These are phyloP conservation scores for Orgyia antiqua DNA, from an alignment of 2,888 invertebrate species.

Conservation along the genomic window DNA sequence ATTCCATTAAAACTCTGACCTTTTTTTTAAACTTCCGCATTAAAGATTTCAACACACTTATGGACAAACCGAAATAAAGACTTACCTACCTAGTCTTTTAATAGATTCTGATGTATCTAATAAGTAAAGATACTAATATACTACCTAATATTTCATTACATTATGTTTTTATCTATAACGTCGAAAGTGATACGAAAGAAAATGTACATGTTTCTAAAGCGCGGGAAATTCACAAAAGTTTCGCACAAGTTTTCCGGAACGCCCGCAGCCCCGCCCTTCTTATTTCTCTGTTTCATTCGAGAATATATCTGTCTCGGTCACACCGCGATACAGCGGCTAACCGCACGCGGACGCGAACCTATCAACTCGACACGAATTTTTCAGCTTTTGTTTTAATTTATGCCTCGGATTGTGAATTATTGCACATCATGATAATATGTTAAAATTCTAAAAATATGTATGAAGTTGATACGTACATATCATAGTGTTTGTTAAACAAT, in stretches of 20 bases:
- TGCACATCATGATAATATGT: too few species aligned
- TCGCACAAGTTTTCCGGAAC: slow-evolving; percentile 46
- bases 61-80: too few species aligned
- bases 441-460: too few species aligned
- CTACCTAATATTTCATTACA: too few species aligned
- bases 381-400: slow-evolving; percentile 22
- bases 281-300: slow-evolving; percentile 31
- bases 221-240: slow-evolving; percentile 67
- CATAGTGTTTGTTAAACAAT: background rate
- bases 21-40: too few species aligned
- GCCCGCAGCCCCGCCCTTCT: slow-evolving; percentile 49
- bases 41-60: too few species aligned
- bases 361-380: slow-evolving; percentile 21
- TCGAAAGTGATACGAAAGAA: too few species aligned
- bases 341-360: slow-evolving; percentile 49
- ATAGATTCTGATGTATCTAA: too few species aligned
- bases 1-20: too few species aligned
- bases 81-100: too few species aligned
- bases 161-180: too few species aligned
- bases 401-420: slow-evolving; percentile 5
- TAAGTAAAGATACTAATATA: too few species aligned
- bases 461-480: background rate
- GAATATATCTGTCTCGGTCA: slow-evolving; percentile 31
- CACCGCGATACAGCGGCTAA: slow-evolving; percentile 56
- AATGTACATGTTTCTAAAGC: slow-evolving; percentile 32